Evolutionary conservation across 2,888 invertebrate genomes (phyloP).

Genomic region (Endomychus coccineus): DNA sequence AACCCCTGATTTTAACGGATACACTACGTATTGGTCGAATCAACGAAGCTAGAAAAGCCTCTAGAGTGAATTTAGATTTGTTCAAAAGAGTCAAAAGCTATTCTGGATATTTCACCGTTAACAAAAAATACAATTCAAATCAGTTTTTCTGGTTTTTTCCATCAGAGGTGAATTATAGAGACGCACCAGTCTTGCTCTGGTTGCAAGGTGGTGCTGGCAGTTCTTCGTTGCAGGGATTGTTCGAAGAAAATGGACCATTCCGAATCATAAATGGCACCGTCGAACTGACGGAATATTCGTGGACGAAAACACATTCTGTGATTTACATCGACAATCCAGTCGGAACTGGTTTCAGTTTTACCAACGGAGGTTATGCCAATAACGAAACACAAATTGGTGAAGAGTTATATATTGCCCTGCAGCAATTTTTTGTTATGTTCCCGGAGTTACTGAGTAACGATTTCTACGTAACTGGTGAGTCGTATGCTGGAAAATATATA

Average conservation of each 20-base stretch:
- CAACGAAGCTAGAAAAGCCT: conserved; percentile 17
- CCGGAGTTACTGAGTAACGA: conserved; percentile 59
- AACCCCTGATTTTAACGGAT: conserved; percentile 2
- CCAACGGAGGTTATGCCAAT: conserved; percentile 63
- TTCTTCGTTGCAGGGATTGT: conserved; percentile 70
- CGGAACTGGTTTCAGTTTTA: conserved; percentile 82
- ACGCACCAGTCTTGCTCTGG: conserved; percentile 73
- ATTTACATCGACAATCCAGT: conserved; percentile 78
- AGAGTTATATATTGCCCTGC: conserved; percentile 62
- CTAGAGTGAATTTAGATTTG: background rate
- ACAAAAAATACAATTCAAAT: conserved; percentile 68
- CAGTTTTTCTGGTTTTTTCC: conserved; percentile 92
- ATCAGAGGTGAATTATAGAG: conserved; percentile 44
- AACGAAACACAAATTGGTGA: conserved; percentile 69
- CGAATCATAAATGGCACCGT: conserved; percentile 58
- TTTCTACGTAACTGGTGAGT: conserved; percentile 80
- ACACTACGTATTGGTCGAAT: background rate
- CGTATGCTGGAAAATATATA: conserved; percentile 64
- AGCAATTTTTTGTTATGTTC: conserved; percentile 73
- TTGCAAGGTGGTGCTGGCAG: conserved; percentile 82
- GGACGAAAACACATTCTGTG: conserved; percentile 67
- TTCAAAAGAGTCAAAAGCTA: conserved; percentile 46
- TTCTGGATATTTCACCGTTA: conserved; percentile 79
- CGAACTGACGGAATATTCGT: conserved; percentile 48
- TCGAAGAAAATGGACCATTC: conserved; percentile 66